phyloP scores from a whole-genome alignment of 2,888 invertebrate genomes.

The Leptinotarsa haldemani region DNA sequence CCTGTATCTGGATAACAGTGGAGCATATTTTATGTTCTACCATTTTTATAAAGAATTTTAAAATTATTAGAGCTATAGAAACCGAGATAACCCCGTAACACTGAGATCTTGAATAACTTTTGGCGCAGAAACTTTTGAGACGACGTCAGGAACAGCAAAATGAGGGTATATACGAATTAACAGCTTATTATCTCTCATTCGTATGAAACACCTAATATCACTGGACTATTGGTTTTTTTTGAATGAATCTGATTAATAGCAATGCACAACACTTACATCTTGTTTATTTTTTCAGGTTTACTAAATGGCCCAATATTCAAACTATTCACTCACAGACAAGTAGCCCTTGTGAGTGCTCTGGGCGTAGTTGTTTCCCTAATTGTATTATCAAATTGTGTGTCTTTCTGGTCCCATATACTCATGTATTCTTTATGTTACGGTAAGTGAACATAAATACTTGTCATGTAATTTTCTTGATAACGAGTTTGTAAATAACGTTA shows the following conservation, averaged over 20 bases:
- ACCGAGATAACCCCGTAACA: too few species aligned
- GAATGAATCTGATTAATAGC: neutral
- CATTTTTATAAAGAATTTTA: too few species aligned
- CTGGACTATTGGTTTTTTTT: neutral
- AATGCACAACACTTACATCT: neutral
- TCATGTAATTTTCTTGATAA: neutral
- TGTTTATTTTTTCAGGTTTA: conserved; percentile 67
- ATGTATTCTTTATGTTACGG: conserved; percentile 78
- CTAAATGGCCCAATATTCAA: conserved; percentile 79
- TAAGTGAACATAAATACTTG: conserved; percentile 60
- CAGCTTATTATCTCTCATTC: too few species aligned
- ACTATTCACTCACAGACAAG: conserved; percentile 75
- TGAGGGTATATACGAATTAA: too few species aligned
- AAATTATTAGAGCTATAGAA: too few species aligned
- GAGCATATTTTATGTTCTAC: too few species aligned
- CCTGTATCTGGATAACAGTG: too few species aligned
- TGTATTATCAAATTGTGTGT: conserved; percentile 72
- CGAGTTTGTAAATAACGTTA: too few species aligned
- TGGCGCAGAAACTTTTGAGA: too few species aligned
- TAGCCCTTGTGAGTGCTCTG: conserved; percentile 73
- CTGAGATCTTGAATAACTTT: too few species aligned
- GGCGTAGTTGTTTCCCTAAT: conserved; percentile 72
- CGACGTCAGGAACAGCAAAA: too few species aligned
- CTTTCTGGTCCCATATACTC: conserved; percentile 73
- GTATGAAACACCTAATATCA: neutral